A percentile compares a stretch with the other conserved stretches of the same genome.
Evolutionary conservation across 2,797 vertebrate species (phyloP).

Genomic region (Hipposideros larvatus): DNA sequence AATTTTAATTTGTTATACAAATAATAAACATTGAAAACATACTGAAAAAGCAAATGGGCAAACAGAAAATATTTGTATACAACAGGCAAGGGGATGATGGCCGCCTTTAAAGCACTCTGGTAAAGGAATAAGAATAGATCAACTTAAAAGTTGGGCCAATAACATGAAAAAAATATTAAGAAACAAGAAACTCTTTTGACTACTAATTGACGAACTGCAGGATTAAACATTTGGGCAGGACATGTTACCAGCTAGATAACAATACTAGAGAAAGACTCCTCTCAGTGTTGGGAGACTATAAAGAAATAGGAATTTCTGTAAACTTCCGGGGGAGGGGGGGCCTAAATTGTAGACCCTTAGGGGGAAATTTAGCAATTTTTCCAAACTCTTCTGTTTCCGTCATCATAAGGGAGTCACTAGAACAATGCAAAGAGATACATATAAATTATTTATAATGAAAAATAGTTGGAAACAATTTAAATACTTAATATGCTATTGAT

Average conservation of each 20-base stretch:
- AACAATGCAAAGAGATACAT: background rate
- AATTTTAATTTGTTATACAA: background rate
- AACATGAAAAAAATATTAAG: background rate
- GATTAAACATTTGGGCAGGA: background rate
- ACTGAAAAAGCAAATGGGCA: background rate
- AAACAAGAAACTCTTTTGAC: background rate
- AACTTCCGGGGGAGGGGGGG: too few relatives aligned
- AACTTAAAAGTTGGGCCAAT: background rate
- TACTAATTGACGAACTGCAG: background rate
- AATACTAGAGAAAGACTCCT: background rate
- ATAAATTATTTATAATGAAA: background rate
- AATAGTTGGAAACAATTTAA: background rate
- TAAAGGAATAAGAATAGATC: background rate
- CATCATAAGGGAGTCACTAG: background rate
- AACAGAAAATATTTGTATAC: background rate
- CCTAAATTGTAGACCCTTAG: background rate
- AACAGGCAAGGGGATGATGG: background rate
- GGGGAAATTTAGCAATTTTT: background rate
- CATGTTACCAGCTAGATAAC: background rate
- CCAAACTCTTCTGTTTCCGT: background rate
- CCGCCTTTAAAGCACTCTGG: background rate
- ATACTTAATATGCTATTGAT: background rate
- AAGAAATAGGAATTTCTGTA: background rate
- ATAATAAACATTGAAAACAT: background rate
- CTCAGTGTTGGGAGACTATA: too few relatives aligned